Conservation (phyloP, 2,797 vertebrate genomes). For the Fratercula arctica region DNA sequence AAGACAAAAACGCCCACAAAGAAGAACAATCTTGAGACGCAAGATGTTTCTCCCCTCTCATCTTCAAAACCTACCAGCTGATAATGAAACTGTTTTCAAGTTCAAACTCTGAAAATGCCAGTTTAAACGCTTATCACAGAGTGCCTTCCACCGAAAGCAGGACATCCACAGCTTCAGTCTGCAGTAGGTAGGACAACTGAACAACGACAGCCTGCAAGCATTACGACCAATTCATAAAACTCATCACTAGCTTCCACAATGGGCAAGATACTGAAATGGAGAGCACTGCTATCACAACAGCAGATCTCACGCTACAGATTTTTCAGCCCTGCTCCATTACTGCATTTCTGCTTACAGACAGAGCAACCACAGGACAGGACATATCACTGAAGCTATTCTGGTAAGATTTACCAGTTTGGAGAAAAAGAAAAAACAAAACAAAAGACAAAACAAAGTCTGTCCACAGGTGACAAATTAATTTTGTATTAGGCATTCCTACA, state of each 20-base stretch:
- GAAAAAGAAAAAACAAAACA: neutral
- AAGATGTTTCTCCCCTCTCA: neutral
- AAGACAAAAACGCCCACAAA: neutral
- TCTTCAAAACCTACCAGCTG: neutral
- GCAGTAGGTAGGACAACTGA: neutral
- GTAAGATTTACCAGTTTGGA: neutral
- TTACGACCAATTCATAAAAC: neutral
- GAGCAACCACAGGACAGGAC: neutral
- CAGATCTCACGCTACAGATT: neutral
- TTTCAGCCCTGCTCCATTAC: neutral
- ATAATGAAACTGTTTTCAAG: constrained; percentile 5
- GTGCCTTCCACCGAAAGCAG: neutral
- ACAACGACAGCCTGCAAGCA: neutral
- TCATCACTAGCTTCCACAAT: neutral
- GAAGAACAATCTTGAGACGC: neutral
- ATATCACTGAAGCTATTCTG: neutral
- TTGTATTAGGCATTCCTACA: neutral
- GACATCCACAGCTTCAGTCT: neutral
- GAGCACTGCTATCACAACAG: neutral
- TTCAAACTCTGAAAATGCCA: neutral
- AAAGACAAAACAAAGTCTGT: neutral
- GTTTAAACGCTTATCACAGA: neutral
- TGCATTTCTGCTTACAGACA: neutral
- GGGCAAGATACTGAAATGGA: neutral
- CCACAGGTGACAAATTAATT: neutral